These are phyloP conservation scores for Rhinoptilus africanus DNA, from an alignment of 2,113 vertebrate genomes.

Conservation along the genomic window DNA sequence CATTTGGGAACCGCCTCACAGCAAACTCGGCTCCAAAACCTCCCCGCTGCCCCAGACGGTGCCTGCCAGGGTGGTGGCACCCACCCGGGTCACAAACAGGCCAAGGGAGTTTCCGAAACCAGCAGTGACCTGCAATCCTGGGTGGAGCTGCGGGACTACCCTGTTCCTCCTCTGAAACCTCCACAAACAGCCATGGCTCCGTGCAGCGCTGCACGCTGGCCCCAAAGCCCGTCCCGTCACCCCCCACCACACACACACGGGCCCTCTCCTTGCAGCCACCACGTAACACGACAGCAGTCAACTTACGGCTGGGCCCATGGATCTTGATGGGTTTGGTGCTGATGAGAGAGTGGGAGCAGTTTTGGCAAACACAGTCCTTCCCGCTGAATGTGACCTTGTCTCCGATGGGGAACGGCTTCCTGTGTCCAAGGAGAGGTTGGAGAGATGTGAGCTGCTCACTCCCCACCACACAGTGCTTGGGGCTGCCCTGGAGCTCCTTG, in stretches of 20 bases:
- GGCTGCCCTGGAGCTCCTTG: not conserved
- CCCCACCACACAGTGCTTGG: not conserved
- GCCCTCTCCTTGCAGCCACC: not conserved
- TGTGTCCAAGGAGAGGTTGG: constrained; percentile 48
- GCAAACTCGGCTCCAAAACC: not conserved
- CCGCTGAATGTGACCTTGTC: constrained; percentile 98
- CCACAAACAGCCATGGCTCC: rapidly evolving
- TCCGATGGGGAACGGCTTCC: constrained; percentile 97
- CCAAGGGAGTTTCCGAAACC: not conserved
- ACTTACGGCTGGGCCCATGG: constrained; percentile 96
- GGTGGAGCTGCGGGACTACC: not conserved
- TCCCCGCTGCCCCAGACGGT: not conserved
- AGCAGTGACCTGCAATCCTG: rapidly evolving
- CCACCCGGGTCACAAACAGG: not conserved
- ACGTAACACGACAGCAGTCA: not conserved
- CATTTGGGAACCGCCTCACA: not conserved
- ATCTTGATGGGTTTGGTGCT: constrained; percentile 95
- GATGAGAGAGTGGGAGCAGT: constrained; percentile 89
- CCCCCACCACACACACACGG: not conserved
- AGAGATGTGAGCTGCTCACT: not conserved
- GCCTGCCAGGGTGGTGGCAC: rapidly evolving
- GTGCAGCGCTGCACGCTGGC: rapidly evolving
- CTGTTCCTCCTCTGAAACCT: not conserved
- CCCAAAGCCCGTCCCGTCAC: not conserved
- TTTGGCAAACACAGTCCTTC: constrained; percentile 96